Base-by-base conservation (phyloP, 1,140 invertebrate genomes). In the Platyscapa corneri region DNA sequence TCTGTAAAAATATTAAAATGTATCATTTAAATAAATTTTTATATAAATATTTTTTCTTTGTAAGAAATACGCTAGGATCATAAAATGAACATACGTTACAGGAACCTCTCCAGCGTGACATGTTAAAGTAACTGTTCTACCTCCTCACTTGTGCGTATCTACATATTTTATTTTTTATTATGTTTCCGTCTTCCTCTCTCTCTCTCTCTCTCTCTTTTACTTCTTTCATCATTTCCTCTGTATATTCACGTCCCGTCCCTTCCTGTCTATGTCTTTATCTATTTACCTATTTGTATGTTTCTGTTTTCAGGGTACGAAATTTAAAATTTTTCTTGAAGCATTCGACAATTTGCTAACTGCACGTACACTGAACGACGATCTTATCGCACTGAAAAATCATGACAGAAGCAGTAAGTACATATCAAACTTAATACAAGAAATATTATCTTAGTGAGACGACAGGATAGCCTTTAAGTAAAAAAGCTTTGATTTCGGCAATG, bases 381-480 rank as follows among this genome's bases (percentile, higher is more conserved):
- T 89, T 88, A 89, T 89, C 88, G 27, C 67, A 2, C 16, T 78
- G 34, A 67, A 72, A 56, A 64, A 46, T 39, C 37, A 67, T 16
- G 56, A 86, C 85, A 81, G 74, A 82, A 86, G 72, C 83, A 82
- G 85, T 89, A 88, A 88, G 88, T 88, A 89, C 89, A 89, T 88
- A 88, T 88, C 87, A 85, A 88, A 89, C 88, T 87, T 89, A 88
- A 89, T 89, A 87, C 84, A 83, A 37, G 72, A 30, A 88, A 89
- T 89, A 89, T 75, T 83, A 89, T 89, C 88, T 89, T 87, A 86
- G 87, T 81, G 84, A 85, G 72, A 67, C 81, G 67, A 81, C 70
- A 60, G 74, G 37, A 81, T 80, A 12, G 30, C 46, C 32, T 34
- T 30, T 0, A n/a, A 46, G 53, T 27, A n/a, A 77, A 77, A 83